Percentiles rank a stretch among this genome's conserved stretches.
Conservation (phyloP, 53 echinoderm and acorn worm genomes). For the Zoroaster sp. region DNA sequence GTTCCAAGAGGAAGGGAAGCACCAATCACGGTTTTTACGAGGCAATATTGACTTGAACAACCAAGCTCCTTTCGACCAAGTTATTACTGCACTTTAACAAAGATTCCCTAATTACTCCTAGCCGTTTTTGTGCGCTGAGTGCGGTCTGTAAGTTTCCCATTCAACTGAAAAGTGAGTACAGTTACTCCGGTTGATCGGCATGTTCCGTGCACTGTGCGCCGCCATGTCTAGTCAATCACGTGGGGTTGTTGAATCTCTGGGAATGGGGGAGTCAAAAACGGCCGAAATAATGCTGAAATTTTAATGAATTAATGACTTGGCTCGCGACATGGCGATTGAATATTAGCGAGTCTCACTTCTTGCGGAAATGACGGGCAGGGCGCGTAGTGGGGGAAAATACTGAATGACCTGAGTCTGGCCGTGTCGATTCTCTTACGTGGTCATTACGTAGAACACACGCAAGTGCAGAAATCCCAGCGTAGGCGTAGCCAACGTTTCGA, state of each 20-base stretch:
- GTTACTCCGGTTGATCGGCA: constrained; percentile 15
- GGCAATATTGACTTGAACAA: constrained; percentile 29
- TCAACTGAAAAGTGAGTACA: constrained; percentile 52
- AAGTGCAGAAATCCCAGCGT: constrained; percentile 73
- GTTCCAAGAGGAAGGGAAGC: constrained; percentile 31
- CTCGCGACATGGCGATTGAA: constrained; percentile 57
- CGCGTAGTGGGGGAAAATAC: constrained; percentile 31
- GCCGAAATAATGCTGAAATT: constrained; percentile 63
- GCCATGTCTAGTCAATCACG: constrained; percentile 51
- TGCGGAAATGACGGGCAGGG: constrained; percentile 31
- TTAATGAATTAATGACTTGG: constrained; percentile 64
- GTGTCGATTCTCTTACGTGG: constrained; percentile 74
- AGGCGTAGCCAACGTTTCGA: constrained; percentile 68
- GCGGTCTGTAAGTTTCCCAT: constrained; percentile 23
- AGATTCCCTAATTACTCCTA: not conserved
- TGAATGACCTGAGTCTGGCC: constrained; percentile 46
- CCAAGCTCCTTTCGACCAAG: constrained; percentile 14
- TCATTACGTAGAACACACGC: constrained; percentile 85
- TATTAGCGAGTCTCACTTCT: constrained; percentile 56
- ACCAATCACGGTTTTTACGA: constrained; percentile 18
- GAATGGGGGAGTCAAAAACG: constrained; percentile 57
- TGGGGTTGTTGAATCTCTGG: constrained; percentile 44
- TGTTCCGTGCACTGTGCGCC: constrained; percentile 52
- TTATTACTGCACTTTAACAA: constrained; percentile 16
- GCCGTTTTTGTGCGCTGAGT: constrained; percentile 37